These are phyloP conservation scores for Timandra comae DNA, from an alignment of 2,888 invertebrate species.

Conservation along the genomic window DNA sequence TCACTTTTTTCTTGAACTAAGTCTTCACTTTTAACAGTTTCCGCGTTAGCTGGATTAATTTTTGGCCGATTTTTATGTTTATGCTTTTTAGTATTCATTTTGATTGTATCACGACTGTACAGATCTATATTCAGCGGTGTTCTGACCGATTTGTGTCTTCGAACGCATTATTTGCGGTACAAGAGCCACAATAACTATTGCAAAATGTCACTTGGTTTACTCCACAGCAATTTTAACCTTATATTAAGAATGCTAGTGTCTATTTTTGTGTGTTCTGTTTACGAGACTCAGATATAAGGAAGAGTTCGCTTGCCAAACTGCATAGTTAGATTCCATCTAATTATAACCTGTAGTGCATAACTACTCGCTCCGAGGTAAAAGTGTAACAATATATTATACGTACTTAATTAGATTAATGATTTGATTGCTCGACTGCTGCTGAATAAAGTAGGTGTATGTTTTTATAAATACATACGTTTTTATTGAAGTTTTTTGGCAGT, in stretches of 20 bases:
- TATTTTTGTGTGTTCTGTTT: background rate
- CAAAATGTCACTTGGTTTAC: slow-evolving; percentile 49
- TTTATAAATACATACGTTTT: too few relatives aligned
- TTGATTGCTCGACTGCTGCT: background rate
- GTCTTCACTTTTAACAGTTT: slow-evolving; percentile 15
- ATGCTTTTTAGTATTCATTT: slow-evolving; percentile 59
- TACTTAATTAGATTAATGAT: slow-evolving; percentile 2
- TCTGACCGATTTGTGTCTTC: slow-evolving; percentile 57
- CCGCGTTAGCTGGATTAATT: slow-evolving; percentile 33
- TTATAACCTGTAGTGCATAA: slow-evolving; percentile 24
- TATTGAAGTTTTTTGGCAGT: too few relatives aligned
- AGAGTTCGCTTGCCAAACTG: slow-evolving; percentile 41
- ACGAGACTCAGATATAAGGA: slow-evolving; percentile 36
- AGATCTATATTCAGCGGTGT: slow-evolving; percentile 53
- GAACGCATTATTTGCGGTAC: slow-evolving; percentile 54
- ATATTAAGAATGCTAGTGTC: slow-evolving; percentile 14
- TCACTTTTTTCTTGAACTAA: slow-evolving; percentile 23
- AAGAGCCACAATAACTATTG: slow-evolving; percentile 46
- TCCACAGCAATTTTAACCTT: too few relatives aligned
- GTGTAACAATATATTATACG: slow-evolving; percentile 4
- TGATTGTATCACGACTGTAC: slow-evolving; percentile 41
- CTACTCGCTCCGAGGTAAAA: slow-evolving; percentile 5
- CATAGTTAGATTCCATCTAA: slow-evolving; percentile 30
- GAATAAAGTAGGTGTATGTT: background rate
- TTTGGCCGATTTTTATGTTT: slow-evolving; percentile 56